A percentile compares a stretch with the other conserved stretches of the same genome.
These are phyloP conservation scores for Andrena haemorrhoa DNA, from an alignment of 2,888 invertebrate genomes.

Conservation along the genomic window DNA sequence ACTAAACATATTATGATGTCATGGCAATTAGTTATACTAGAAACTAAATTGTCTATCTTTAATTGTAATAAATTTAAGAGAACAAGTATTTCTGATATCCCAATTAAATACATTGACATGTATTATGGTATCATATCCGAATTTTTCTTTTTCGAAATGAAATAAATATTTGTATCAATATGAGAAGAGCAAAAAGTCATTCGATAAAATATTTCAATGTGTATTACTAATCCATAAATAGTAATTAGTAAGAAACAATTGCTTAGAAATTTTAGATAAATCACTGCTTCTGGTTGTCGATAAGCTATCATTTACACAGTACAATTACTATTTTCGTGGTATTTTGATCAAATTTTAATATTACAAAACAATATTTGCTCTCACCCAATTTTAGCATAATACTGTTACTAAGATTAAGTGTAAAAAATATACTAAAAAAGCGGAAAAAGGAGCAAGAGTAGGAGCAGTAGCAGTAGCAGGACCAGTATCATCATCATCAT, in stretches of 20 bases:
- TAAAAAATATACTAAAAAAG: background rate
- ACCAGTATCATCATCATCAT: background rate
- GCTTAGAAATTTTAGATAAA: too few relatives aligned
- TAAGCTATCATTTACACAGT: background rate
- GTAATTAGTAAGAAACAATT: too few relatives aligned
- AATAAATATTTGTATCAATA: background rate
- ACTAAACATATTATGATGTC: constrained; percentile 10
- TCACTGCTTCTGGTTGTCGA: too few relatives aligned
- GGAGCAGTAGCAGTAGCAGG: background rate
- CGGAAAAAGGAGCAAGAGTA: background rate
- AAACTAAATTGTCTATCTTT: background rate
- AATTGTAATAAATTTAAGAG: background rate
- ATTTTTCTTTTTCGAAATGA: background rate
- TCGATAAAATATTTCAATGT: background rate
- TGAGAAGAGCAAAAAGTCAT: background rate
- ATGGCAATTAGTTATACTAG: constrained; percentile 2
- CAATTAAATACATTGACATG: background rate
- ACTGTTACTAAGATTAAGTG: background rate
- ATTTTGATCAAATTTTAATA: background rate
- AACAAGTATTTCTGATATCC: background rate
- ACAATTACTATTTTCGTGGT: background rate
- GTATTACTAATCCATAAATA: too few relatives aligned
- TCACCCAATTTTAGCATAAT: background rate
- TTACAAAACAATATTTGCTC: background rate
- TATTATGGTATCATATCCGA: background rate